Evolutionary conservation across 2,888 invertebrate genomes (phyloP).

Genomic region (Geophilus truncorum): DNA sequence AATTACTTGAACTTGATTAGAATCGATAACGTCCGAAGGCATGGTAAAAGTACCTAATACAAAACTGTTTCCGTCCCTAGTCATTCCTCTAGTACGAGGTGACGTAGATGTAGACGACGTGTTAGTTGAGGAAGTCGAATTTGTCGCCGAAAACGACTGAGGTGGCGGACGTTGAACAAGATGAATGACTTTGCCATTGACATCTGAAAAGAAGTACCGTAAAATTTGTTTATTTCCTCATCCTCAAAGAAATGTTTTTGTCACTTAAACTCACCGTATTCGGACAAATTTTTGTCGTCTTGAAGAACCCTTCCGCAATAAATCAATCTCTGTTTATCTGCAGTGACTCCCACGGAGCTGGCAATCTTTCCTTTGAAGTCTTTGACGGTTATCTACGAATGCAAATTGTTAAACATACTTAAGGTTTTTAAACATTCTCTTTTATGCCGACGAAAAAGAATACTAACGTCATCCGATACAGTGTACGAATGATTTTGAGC

Average conservation of each 20-base stretch:
- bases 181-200: slow-evolving; percentile 87
- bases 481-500: slow-evolving; percentile 75
- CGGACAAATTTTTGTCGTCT: slow-evolving; percentile 76
- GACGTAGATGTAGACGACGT: slow-evolving; percentile 31
- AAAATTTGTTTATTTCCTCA: too few relatives aligned
- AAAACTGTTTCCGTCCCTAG: slow-evolving; percentile 41
- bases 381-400: slow-evolving; percentile 13
- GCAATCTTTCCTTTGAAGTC: background rate
- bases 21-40: slow-evolving; percentile 46
- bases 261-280: too few relatives aligned
- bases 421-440: background rate
- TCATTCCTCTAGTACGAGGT: slow-evolving; percentile 11
- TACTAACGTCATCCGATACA: slow-evolving; percentile 73
- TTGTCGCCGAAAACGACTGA: background rate
- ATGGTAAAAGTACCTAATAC: slow-evolving; percentile 48
- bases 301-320: slow-evolving; percentile 90
- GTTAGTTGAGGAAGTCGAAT: slow-evolving; percentile 35
- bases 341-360: slow-evolving; percentile 58
- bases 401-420: background rate
- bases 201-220: slow-evolving; percentile 54
- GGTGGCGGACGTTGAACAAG: slow-evolving; percentile 85
- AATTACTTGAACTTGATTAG: slow-evolving; percentile 46
- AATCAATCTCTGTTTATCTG: slow-evolving; percentile 80
- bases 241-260: background rate
- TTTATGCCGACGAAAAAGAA: background rate